Evolutionary conservation across 1,140 invertebrate species (phyloP), one percentile per base, ranked within the genome.

Genomic region (Brevipalpus yothersi): DNA sequence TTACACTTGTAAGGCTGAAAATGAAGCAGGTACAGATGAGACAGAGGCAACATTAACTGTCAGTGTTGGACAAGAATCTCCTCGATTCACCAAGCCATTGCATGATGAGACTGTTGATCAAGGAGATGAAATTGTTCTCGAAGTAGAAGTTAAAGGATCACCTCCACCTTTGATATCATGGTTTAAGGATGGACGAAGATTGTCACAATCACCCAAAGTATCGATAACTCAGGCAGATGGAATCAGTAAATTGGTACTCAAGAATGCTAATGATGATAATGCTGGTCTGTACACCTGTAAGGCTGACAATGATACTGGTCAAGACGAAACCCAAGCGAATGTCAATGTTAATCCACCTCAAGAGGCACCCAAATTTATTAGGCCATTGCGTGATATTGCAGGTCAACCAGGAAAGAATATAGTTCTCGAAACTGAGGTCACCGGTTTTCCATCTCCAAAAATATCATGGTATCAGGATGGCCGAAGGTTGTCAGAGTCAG

Each of bases 281-380:
- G 82, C 83, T 65, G 93, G 92, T 1, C 75, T 94, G 4, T 98
- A 97, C 69, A 91, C 89, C 8, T 79, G 93, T 60, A 83, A 84
- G 59, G 91, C 90, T 0, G 77, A 82, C 15, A 98, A 98, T 71
- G 78, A 91, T 1, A 92, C 91, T 19, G 93, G 92, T 13, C 81
- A 82, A 54, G 78, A 86, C n/a, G 21, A 12, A 8, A 19, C 53
- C 11, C 7, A 15, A 23, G 53, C 53, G 8, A 55, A 55, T 15
- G 15, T 51, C 0, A 74, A 53, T 62, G 56, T 62, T 31, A 59
- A 55, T 23, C 13, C 8, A 51, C 49, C 49, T 8, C 9, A 51
- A 10, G n/a, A 10, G 3, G 49, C n/a, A 17, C 49, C 49, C n/a
- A 51, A 51, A 51, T 51, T 51, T 19, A 51, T 51, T 8, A 63